phyloP scores from a whole-genome alignment of 2,888 invertebrate species.

The Camponotus fellah region DNA sequence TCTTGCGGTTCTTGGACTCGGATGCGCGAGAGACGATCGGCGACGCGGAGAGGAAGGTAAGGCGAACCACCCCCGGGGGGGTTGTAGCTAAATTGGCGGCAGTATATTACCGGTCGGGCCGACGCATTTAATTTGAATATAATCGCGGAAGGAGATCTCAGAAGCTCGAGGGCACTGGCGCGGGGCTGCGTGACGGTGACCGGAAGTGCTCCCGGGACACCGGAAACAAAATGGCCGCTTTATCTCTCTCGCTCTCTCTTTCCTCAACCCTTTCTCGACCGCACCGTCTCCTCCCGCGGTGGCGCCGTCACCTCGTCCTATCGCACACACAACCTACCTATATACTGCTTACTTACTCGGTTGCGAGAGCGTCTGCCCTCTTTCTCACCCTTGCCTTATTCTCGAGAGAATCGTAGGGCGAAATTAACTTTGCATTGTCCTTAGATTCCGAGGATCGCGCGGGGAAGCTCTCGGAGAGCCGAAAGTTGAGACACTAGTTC shows the following conservation, averaged over 20 bases:
- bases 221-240: conserved; percentile 85
- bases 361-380: conserved; percentile 51
- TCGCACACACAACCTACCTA: conserved; percentile 63
- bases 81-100: conserved; percentile 86
- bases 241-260: conserved; percentile 42
- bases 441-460: conserved; percentile 58
- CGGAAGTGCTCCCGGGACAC: conserved; percentile 85
- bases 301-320: conserved; percentile 66
- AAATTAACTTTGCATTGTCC: conserved; percentile 81
- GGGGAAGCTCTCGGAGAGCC: conserved; percentile 9
- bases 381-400: conserved; percentile 36
- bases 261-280: conserved; percentile 48
- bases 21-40: conserved; percentile 47
- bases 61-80: conserved; percentile 82
- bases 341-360: conserved; percentile 42
- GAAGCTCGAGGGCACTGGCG: conserved; percentile 81
- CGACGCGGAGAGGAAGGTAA: conserved; percentile 70
- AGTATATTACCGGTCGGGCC: conserved; percentile 85
- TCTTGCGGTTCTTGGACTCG: conserved; percentile 55
- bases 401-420: conserved; percentile 72
- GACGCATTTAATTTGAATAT: conserved; percentile 86
- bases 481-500: conserved; percentile 13
- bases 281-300: conserved; percentile 26
- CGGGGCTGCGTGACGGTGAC: conserved; percentile 85
- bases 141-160: conserved; percentile 85